A percentile compares a stretch with the other conserved stretches of the same genome.
These are phyloP conservation scores for Symphodus melops DNA, from an alignment of 2,113 vertebrate genomes.

Conservation along the genomic window DNA sequence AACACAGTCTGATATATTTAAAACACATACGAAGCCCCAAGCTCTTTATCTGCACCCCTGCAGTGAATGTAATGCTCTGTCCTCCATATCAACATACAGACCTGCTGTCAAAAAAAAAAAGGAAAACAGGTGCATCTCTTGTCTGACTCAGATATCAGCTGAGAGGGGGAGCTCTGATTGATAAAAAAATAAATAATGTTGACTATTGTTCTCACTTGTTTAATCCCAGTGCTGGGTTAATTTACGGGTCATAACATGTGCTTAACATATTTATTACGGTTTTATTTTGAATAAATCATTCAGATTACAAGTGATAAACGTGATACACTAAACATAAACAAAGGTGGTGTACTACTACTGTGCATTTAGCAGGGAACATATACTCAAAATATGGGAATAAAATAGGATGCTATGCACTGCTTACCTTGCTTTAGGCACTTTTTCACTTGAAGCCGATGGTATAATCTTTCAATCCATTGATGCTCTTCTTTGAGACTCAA, in stretches of 20 bases:
- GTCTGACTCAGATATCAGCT: slow-evolving; percentile 46
- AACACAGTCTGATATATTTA: background rate
- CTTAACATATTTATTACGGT: slow-evolving; percentile 29
- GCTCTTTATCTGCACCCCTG: slow-evolving; percentile 30
- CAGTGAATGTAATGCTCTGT: slow-evolving; percentile 38
- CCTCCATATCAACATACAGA: slow-evolving; percentile 43
- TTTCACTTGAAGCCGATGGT: slow-evolving; percentile 53
- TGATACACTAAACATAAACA: slow-evolving; percentile 55
- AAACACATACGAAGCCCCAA: slow-evolving; percentile 12
- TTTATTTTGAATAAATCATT: slow-evolving; percentile 15
- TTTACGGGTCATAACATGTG: background rate
- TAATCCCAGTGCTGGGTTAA: slow-evolving; percentile 10
- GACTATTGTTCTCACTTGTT: slow-evolving; percentile 27
- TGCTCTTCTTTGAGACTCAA: slow-evolving; percentile 34
- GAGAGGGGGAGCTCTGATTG: slow-evolving; percentile 18
- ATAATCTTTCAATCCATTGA: slow-evolving; percentile 74
- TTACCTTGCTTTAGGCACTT: slow-evolving; percentile 82
- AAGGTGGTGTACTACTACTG: background rate
- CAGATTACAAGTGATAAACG: slow-evolving; percentile 31
- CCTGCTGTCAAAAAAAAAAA: slow-evolving; percentile 18
- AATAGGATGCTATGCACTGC: slow-evolving; percentile 27
- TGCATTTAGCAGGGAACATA: background rate
- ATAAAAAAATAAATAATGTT: slow-evolving; percentile 1
- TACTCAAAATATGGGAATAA: background rate
- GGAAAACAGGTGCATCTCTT: slow-evolving; percentile 76